phyloP scores from a whole-genome alignment of 2,797 vertebrate genomes.

The Onychomys torridus region DNA sequence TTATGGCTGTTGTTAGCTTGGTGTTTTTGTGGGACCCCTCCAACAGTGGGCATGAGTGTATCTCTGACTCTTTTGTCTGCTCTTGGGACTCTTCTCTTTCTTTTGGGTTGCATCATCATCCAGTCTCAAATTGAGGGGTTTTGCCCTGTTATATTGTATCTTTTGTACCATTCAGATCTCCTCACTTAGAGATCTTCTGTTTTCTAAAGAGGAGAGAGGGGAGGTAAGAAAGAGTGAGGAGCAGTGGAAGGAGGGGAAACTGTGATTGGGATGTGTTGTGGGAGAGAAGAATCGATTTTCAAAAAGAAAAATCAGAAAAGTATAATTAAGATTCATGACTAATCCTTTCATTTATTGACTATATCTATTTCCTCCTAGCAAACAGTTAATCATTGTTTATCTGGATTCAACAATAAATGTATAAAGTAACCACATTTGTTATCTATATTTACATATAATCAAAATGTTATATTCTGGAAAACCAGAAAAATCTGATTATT shows the following conservation, averaged over 20 bases:
- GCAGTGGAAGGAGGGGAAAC: no score
- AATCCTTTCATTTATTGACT: constrained; percentile 41
- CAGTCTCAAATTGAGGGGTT: background rate
- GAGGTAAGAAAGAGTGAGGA: background rate
- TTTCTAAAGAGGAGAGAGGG: no score
- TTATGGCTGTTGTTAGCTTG: background rate
- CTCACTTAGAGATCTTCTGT: background rate
- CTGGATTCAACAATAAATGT: constrained; percentile 46
- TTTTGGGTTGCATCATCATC: background rate
- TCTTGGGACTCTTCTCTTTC: background rate
- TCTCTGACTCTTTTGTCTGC: background rate
- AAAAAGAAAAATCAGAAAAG: background rate
- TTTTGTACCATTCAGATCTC: no score
- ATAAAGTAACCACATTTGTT: background rate
- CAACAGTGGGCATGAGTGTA: no score
- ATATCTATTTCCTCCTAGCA: background rate
- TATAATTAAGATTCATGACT: constrained; percentile 26
- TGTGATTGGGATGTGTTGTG: background rate
- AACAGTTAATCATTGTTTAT: constrained; percentile 34
- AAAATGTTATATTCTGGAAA: background rate
- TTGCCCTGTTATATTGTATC: background rate
- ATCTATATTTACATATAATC: background rate
- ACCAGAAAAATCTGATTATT: background rate
- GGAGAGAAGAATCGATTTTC: background rate
- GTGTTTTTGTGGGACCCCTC: background rate